A percentile compares a stretch with the other conserved stretches of the same genome.
These are phyloP conservation scores for Danio albolineatus DNA, from an alignment of 2,797 vertebrate species.

Conservation along the genomic window DNA sequence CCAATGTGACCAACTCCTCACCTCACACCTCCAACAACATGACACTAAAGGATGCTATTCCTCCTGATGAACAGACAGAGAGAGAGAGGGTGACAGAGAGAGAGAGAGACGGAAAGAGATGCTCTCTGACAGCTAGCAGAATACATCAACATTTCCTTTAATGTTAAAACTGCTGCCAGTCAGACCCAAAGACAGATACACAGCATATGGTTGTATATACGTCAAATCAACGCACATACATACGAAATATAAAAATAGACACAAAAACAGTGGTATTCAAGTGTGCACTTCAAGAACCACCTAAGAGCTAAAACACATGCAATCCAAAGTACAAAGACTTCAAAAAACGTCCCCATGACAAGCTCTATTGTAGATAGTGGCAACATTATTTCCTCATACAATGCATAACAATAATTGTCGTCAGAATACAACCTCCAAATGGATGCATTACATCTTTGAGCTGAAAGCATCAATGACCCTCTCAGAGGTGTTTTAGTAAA, in stretches of 20 bases:
- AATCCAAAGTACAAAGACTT: neutral
- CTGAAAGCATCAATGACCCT: conserved; percentile 27
- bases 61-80: neutral
- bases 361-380: neutral
- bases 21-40: conserved; percentile 18
- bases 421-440: conserved; percentile 25
- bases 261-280: conserved; percentile 3
- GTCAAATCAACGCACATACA: conserved; percentile 1
- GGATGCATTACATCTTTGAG: conserved; percentile 8
- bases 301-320: neutral
- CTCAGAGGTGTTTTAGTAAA: conserved; percentile 1
- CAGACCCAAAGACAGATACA: neutral
- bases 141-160: conserved; percentile 1
- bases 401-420: conserved; percentile 11
- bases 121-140: conserved; percentile 17
- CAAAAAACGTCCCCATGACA: neutral
- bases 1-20: conserved; percentile 9
- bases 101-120: neutral
- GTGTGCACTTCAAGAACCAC: neutral
- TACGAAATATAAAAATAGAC: neutral
- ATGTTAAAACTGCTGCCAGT: neutral
- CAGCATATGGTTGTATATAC: neutral
- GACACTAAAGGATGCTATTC: neutral
- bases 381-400: conserved; percentile 23
- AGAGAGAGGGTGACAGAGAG: neutral